These are phyloP conservation scores for Amiota mariae DNA, from an alignment of 2,888 invertebrate genomes.

Conservation along the genomic window DNA sequence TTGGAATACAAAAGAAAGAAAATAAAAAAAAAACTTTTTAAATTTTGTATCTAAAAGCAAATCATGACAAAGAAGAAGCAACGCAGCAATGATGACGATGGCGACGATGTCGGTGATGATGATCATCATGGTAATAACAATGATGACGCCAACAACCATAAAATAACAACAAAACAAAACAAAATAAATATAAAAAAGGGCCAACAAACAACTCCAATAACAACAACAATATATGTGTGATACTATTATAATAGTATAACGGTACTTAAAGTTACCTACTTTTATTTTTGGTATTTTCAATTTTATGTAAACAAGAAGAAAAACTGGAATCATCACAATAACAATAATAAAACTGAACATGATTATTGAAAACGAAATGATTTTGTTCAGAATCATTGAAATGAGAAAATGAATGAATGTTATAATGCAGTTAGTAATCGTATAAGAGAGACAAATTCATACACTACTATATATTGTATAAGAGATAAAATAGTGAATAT, in stretches of 20 bases:
- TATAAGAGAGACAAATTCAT: too few species aligned
- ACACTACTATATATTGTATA: too few species aligned
- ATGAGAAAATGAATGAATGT: not conserved
- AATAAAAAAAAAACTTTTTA: not conserved
- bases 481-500: too few species aligned
- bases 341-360: slow-evolving; percentile 56
- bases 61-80: slow-evolving; percentile 49
- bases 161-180: slow-evolving; percentile 10
- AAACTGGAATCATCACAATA: slow-evolving; percentile 33
- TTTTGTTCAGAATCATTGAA: slow-evolving; percentile 32
- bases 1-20: slow-evolving; percentile 39
- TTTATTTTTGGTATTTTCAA: slow-evolving; percentile 36
- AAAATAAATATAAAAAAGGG: not conserved
- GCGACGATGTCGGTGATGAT: not conserved
- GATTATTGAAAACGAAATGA: slow-evolving; percentile 62
- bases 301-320: slow-evolving; percentile 52
- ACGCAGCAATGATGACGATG: not conserved
- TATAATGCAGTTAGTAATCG: not conserved
- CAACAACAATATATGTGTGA: not conserved
- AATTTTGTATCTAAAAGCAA: slow-evolving; percentile 52
- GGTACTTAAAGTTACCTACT: slow-evolving; percentile 65
- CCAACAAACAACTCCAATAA: slow-evolving; percentile 5
- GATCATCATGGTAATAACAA: not conserved
- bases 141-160: not conserved
- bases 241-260: slow-evolving; percentile 42